Evolutionary conservation across 2,888 invertebrate genomes (phyloP).

Genomic region (Sabatieria punctata): DNA sequence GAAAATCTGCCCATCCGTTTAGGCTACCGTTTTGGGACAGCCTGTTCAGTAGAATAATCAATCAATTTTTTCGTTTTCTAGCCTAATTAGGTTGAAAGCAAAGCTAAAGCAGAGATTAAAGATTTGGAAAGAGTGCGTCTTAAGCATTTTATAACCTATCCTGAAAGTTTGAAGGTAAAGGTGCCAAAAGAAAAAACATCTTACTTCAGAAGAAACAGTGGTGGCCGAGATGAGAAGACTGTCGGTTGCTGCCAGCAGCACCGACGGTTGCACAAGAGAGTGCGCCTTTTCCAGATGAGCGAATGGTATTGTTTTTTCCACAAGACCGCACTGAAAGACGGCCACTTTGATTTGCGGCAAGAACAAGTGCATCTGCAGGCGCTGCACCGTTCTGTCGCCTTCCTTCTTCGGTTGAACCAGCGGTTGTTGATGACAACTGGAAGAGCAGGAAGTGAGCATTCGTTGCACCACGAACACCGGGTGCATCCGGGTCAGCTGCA

Average conservation of each 20-base stretch:
- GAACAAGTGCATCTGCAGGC: constrained; percentile 6
- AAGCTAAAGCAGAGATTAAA: too few relatives aligned
- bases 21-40: too few relatives aligned
- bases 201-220: background rate
- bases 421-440: constrained; percentile 20
- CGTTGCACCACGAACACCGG: constrained; percentile 19
- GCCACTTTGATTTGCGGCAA: constrained; percentile 10
- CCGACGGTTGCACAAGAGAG: background rate
- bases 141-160: too few relatives aligned
- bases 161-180: too few relatives aligned
- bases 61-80: too few relatives aligned
- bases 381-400: background rate
- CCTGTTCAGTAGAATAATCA: too few relatives aligned
- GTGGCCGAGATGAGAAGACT: background rate
- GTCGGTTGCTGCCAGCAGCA: background rate
- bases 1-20: too few relatives aligned
- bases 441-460: constrained; percentile 18
- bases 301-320: constrained; percentile 4
- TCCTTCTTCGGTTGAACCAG: constrained; percentile 8
- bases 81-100: too few relatives aligned
- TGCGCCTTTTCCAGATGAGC: background rate
- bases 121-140: too few relatives aligned
- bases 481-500: constrained; percentile 14
- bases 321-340: constrained; percentile 14
- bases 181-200: too few relatives aligned